A percentile compares a stretch with the other conserved stretches of the same genome.
phyloP scores from a whole-genome alignment of 2,888 invertebrate species.

The Sphinx pinastri region DNA sequence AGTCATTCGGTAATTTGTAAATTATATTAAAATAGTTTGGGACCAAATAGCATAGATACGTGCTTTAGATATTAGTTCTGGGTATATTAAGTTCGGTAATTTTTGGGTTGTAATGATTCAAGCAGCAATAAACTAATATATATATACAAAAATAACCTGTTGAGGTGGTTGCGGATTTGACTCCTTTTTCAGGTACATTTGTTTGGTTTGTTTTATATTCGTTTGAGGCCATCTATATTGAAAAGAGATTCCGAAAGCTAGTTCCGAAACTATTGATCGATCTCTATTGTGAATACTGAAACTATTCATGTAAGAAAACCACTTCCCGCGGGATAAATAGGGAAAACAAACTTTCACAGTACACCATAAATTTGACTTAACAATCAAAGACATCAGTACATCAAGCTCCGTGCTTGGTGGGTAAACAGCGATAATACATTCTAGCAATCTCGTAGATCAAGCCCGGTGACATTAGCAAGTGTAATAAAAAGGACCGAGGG shows the following conservation, averaged over 20 bases:
- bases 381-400: neutral
- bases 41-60: neutral
- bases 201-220: no score
- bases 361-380: neutral
- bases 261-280: no score
- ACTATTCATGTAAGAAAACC: neutral
- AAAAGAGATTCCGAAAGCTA: no score
- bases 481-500: constrained; percentile 25
- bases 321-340: neutral
- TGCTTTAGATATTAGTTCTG: neutral
- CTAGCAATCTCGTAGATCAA: constrained; percentile 16
- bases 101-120: neutral
- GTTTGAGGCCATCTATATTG: no score
- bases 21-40: neutral
- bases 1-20: constrained; percentile 16
- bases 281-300: no score
- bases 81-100: neutral
- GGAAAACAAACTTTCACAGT: neutral
- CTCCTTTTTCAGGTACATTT: no score
- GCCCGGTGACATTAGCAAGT: constrained; percentile 29
- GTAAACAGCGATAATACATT: constrained; percentile 20
- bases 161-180: neutral
- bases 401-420: no score
- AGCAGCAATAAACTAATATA: neutral
- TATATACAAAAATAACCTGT: neutral